Conservation (phyloP, 1,140 invertebrate genomes). For the Amphibalanus amphitrite region DNA sequence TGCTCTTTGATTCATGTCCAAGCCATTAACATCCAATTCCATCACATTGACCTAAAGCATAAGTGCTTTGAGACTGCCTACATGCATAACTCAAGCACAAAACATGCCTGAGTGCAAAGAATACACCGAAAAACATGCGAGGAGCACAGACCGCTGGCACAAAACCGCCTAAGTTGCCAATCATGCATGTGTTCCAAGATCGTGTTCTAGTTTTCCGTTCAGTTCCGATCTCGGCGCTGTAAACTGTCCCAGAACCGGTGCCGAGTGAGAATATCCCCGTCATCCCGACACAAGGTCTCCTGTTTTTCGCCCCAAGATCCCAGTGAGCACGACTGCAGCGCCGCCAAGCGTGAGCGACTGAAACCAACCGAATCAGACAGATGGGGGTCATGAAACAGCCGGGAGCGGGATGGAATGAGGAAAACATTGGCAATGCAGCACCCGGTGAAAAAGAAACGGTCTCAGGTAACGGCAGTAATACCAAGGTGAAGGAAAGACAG, state of each 20-base stretch:
- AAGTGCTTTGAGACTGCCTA: background rate
- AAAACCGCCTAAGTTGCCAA: no score
- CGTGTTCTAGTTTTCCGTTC: background rate
- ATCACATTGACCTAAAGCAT: no score
- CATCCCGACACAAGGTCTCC: background rate
- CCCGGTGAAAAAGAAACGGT: no score
- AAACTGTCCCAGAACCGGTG: background rate
- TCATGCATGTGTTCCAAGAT: background rate
- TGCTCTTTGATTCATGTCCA: no score
- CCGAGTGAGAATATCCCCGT: no score
- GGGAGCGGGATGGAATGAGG: no score
- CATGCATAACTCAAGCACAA: background rate
- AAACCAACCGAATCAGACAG: background rate
- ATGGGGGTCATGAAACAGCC: no score
- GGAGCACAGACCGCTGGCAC: no score
- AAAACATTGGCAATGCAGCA: no score
- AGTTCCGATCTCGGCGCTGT: background rate
- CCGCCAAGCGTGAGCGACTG: background rate
- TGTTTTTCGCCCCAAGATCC: background rate
- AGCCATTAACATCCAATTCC: no score
- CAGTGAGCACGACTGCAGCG: background rate
- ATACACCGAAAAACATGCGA: background rate
- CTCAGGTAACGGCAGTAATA: no score
- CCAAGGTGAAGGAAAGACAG: no score
- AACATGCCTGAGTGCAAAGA: background rate